phyloP scores from a whole-genome alignment of 2,888 invertebrate species.

The Byasa hedistus region DNA sequence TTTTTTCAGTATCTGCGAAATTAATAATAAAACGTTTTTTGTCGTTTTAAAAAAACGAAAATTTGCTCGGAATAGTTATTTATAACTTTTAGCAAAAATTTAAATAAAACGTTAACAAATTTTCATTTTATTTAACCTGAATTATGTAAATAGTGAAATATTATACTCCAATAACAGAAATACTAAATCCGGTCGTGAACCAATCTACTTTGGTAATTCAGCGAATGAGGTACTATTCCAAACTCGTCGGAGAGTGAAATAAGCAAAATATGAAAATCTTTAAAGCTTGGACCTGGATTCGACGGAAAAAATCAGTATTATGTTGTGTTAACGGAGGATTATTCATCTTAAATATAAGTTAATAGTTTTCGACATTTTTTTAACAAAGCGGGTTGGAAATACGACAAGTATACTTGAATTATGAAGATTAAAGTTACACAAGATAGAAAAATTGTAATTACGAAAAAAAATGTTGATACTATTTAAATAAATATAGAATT shows the following conservation, averaged over 20 bases:
- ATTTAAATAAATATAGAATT: too few species aligned
- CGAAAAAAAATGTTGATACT: too few species aligned
- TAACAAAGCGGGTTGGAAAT: too few species aligned
- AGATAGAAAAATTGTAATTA: too few species aligned
- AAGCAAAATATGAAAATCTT: conserved; percentile 18
- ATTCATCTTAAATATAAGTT: not conserved
- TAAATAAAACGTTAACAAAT: not conserved
- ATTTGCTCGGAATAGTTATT: too few species aligned
- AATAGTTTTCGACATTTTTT: not conserved
- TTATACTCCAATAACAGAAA: not conserved
- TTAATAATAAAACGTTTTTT: not conserved
- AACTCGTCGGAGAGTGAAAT: conserved; percentile 6
- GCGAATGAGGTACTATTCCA: not conserved
- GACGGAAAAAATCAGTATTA: not conserved
- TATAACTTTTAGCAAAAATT: too few species aligned
- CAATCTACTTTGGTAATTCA: not conserved
- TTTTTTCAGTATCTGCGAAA: not conserved
- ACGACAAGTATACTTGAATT: too few species aligned
- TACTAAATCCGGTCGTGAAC: not conserved
- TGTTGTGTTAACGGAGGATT: not conserved
- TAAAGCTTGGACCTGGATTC: not conserved
- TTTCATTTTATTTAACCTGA: not conserved
- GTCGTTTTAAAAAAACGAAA: not conserved
- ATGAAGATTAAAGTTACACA: too few species aligned
- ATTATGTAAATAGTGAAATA: not conserved